Evolutionary conservation across 2,888 invertebrate species (phyloP), one percentile per base, ranked within the genome.

Genomic region (Orchestes rusci): DNA sequence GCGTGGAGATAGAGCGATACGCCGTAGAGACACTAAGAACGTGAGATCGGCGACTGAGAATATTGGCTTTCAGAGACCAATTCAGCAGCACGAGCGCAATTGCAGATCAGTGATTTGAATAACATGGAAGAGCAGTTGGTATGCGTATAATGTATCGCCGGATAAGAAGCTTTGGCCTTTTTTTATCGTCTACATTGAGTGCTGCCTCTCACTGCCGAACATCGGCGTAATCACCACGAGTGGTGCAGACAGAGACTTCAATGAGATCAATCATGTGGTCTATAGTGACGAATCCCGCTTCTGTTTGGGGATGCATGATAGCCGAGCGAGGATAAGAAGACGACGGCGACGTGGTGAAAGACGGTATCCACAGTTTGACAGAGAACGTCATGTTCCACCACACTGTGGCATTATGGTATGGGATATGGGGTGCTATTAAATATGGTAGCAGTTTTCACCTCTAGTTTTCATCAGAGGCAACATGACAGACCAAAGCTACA

Each of bases 391-490:
- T n/a, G n/a, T n/a, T n/a, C n/a, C n/a, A n/a, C n/a, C n/a, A n/a
- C n/a, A n/a, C n/a, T n/a, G n/a, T n/a, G n/a, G n/a, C n/a, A n/a
- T n/a, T n/a, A n/a, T n/a, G n/a, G n/a, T n/a, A n/a, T 39, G 10
- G 23, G 42, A 18, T 39, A 39, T 42, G 37, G 43, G 29, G 28
- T 31, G 44, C 39, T 5, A 29, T 46, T 12, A 20, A 17, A 42
- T 36, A 27, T 35, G 42, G n/a, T n/a, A n/a, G n/a, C n/a, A n/a
- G n/a, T n/a, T n/a, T n/a, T n/a, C n/a, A 34, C 30, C 37, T 36
- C 31, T 42, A 36, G 30, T 36, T 16, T 43, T 43, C 27, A 19
- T 43, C 29, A 19, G 41, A 36, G 30, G 29, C 19, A 46, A 43
- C 19, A 42, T 44, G 44, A 39, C 39, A 10, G 38, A 38, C 13